Evolutionary conservation across 2,113 vertebrate species (phyloP).

Genomic region (Daubentonia madagascariensis): DNA sequence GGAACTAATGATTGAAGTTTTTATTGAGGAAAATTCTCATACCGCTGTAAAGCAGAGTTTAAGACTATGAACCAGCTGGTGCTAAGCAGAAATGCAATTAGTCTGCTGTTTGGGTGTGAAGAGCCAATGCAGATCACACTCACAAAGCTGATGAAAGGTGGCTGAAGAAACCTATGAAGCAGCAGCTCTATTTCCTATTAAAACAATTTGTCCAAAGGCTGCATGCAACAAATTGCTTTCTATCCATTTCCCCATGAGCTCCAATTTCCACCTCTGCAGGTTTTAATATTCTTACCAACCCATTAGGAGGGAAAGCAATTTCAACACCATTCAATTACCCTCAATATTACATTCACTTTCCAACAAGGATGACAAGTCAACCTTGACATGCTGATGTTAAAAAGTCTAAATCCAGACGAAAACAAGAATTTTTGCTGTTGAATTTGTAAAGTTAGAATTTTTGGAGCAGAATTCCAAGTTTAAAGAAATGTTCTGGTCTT

Average conservation of each 20-base stretch:
- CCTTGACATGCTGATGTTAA: neutral
- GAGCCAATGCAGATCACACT: neutral
- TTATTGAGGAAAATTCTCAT: neutral
- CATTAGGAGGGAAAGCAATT: conserved; percentile 8
- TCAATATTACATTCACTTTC: conserved; percentile 30
- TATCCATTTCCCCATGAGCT: conserved; percentile 19
- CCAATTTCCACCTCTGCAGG: conserved; percentile 47
- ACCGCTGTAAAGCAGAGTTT: neutral
- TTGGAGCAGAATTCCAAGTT: neutral
- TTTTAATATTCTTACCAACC: conserved; percentile 17
- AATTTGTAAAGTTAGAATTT: neutral
- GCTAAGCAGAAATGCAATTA: neutral
- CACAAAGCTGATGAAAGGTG: neutral
- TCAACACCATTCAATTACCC: conserved; percentile 39
- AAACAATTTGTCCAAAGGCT: neutral
- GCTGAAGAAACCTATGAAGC: neutral
- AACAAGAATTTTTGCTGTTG: neutral
- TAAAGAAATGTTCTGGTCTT: conserved; percentile 2
- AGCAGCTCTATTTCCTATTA: neutral
- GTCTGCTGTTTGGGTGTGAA: neutral
- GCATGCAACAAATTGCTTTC: conserved; percentile 30
- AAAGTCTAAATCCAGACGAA: conserved; percentile 36
- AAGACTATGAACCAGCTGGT: neutral
- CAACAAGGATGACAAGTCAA: neutral
- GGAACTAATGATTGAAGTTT: neutral